Evolutionary conservation across 2,888 invertebrate genomes (phyloP).

Genomic region (Choristoneura rosaceana): DNA sequence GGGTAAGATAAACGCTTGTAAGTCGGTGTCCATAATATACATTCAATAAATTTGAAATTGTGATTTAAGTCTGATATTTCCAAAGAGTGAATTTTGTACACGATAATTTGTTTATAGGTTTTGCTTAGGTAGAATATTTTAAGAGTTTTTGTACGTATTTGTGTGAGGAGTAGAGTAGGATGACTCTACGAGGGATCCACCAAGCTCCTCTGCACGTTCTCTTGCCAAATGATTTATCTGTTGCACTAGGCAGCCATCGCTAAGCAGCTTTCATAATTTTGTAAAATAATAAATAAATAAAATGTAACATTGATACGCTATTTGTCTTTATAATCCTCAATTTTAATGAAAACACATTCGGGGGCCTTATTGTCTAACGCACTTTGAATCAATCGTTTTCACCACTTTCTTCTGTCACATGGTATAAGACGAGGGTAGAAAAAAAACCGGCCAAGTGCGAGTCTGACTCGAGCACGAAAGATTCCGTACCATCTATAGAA

Average conservation of each 20-base stretch:
- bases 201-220: conserved; percentile 19
- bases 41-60: conserved; percentile 45
- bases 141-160: conserved; percentile 33
- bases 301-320: conserved; percentile 36
- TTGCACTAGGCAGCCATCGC: conserved; percentile 31
- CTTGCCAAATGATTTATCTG: conserved; percentile 43
- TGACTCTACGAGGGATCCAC: not conserved
- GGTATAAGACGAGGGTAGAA: no score
- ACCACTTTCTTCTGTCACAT: no score
- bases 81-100: conserved; percentile 45
- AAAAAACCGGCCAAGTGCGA: no score
- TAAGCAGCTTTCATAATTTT: conserved; percentile 43
- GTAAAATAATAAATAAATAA: conserved; percentile 44
- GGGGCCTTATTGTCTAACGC: no score
- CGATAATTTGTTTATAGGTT: conserved; percentile 32
- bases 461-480: no score
- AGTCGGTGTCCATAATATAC: conserved; percentile 49
- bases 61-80: conserved; percentile 69
- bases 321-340: not conserved
- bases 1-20: conserved; percentile 27
- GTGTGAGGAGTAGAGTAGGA: conserved; percentile 16
- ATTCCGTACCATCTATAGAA: no score
- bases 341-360: not conserved
- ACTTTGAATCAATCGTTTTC: no score
- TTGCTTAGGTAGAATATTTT: conserved; percentile 29